Percentiles rank a stretch among this genome's conserved stretches.
Conservation (phyloP, 2,113 vertebrate genomes). For the Halichoerus grypus region DNA sequence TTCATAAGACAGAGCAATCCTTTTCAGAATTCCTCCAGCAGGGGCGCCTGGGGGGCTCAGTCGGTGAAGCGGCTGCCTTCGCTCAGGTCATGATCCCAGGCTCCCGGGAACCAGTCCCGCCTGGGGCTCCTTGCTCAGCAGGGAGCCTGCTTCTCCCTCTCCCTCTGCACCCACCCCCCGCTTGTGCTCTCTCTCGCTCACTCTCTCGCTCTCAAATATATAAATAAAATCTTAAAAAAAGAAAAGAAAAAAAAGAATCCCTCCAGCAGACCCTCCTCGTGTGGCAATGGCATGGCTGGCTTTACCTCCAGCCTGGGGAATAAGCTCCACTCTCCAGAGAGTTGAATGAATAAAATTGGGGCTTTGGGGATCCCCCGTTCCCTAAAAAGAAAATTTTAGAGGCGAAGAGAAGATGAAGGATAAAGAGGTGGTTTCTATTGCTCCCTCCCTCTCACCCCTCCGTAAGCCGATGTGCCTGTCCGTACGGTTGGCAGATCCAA, state of each 20-base stretch:
- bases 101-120: no score
- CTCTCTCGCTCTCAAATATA: no score
- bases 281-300: not conserved
- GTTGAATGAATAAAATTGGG: not conserved
- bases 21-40: not conserved
- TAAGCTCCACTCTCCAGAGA: not conserved
- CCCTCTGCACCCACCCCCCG: no score
- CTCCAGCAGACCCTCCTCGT: not conserved
- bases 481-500: not conserved
- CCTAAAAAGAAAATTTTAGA: not conserved
- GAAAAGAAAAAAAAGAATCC: not conserved
- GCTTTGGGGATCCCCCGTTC: not conserved
- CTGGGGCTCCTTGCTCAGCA: no score
- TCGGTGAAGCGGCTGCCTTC: no score
- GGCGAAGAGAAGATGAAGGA: not conserved
- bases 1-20: not conserved
- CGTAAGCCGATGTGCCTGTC: not conserved
- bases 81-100: no score
- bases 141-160: no score
- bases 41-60: no score
- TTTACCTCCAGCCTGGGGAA: not conserved
- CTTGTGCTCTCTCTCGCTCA: no score
- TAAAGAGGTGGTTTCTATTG: not conserved
- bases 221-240: no score
- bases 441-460: not conserved